These are phyloP conservation scores for Melipona beecheii DNA, from an alignment of 2,888 invertebrate genomes.

Conservation along the genomic window DNA sequence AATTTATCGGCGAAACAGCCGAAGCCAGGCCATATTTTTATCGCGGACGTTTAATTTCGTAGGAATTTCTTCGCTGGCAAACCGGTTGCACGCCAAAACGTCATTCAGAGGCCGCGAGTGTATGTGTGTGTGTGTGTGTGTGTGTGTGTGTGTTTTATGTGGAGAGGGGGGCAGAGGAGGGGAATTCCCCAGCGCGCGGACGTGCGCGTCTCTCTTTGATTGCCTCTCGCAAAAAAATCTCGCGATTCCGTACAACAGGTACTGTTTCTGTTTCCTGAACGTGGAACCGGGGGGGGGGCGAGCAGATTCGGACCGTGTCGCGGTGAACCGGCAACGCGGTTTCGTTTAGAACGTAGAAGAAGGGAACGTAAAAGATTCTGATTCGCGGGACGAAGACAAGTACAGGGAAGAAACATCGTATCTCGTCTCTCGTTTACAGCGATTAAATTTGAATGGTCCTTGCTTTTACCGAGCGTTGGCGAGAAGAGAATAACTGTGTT, in stretches of 20 bases:
- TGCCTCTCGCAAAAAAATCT: constrained; percentile 30
- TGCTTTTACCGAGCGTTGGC: background rate
- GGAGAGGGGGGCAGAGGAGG: background rate
- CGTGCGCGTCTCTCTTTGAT: constrained; percentile 38
- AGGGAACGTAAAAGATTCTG: background rate
- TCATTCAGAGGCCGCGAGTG: constrained; percentile 51
- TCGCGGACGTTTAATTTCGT: constrained; percentile 57
- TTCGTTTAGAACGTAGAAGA: background rate
- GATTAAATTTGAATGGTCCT: background rate
- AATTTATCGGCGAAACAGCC: constrained; percentile 46
- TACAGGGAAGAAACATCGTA: constrained; percentile 4
- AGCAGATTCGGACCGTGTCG: constrained; percentile 17
- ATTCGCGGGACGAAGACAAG: background rate
- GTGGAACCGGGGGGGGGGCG: too few species aligned
- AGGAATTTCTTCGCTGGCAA: constrained; percentile 60
- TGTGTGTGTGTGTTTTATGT: too few species aligned
- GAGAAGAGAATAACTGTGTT: background rate
- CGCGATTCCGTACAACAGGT: constrained; percentile 52
- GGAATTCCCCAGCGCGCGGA: constrained; percentile 19
- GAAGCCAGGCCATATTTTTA: constrained; percentile 54
- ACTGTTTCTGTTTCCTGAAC: constrained; percentile 30
- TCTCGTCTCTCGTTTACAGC: background rate
- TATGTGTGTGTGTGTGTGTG: too few species aligned
- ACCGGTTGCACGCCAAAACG: constrained; percentile 67
- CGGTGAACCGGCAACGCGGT: background rate